Evolutionary conservation across 2,888 invertebrate species (phyloP).

Genomic region (Gymnoscelis rufifasciata): DNA sequence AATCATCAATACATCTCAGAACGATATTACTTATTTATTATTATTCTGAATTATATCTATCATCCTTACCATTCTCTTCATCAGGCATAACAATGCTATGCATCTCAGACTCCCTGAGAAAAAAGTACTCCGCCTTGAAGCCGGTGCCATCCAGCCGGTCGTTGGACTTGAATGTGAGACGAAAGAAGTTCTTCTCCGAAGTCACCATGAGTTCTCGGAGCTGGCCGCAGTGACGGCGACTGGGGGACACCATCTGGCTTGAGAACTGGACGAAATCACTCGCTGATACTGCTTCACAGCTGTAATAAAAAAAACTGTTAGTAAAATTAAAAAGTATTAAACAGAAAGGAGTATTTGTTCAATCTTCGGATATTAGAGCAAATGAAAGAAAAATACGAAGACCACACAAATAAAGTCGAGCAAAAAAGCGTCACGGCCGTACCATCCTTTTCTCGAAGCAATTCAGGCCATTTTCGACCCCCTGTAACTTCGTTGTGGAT

Average conservation of each 20-base stretch:
- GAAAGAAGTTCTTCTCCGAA: conserved; percentile 93
- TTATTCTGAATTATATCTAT: not conserved
- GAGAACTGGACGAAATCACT: conserved; percentile 98
- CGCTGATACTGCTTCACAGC: conserved; percentile 92
- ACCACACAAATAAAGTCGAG: too few species aligned
- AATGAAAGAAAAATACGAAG: too few species aligned
- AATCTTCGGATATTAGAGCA: too few species aligned
- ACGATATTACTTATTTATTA: too few species aligned
- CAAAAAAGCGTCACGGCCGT: too few species aligned
- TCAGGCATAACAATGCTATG: conserved; percentile 63
- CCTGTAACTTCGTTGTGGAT: too few species aligned
- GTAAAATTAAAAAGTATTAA: too few species aligned
- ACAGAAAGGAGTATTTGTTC: too few species aligned
- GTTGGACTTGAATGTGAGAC: conserved; percentile 96
- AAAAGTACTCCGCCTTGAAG: conserved; percentile 94
- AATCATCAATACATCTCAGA: too few species aligned
- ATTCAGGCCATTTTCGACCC: too few species aligned
- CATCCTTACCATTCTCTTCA: conserved; percentile 45
- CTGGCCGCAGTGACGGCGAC: conserved; percentile 91
- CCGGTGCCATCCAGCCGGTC: conserved; percentile 95
- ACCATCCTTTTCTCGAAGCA: too few species aligned
- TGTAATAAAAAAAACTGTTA: conserved; percentile 54
- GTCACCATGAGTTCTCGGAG: conserved; percentile 86
- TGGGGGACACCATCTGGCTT: conserved; percentile 92
- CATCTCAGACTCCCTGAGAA: conserved; percentile 84